Conservation (phyloP, 2,888 invertebrate genomes). For the Coenonympha glycerion region DNA sequence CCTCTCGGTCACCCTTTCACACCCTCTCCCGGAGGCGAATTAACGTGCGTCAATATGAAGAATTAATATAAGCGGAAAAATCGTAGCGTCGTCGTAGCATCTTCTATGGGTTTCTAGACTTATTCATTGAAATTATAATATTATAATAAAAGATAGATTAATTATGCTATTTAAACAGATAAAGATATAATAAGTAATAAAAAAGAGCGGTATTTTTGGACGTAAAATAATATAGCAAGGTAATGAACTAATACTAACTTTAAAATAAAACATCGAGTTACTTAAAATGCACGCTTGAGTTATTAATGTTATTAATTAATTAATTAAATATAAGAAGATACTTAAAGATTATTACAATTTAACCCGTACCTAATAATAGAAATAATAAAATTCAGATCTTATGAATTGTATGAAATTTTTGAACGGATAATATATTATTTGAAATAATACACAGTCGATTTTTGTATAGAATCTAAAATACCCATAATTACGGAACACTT, state of each 20-base stretch:
- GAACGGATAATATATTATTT: too few relatives aligned
- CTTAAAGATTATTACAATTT: too few relatives aligned
- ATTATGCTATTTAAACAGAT: not conserved
- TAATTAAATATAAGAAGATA: too few relatives aligned
- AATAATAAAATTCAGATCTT: too few relatives aligned
- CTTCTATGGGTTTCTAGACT: not conserved
- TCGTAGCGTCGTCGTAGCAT: constrained; percentile 38
- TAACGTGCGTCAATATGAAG: constrained; percentile 64
- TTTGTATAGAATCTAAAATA: too few relatives aligned
- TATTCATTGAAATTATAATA: not conserved
- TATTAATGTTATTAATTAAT: too few relatives aligned
- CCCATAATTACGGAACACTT: too few relatives aligned
- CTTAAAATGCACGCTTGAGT: too few relatives aligned
- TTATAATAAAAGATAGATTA: not conserved
- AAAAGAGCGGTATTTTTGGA: not conserved
- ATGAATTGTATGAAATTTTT: too few relatives aligned
- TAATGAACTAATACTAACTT: not conserved
- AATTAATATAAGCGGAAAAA: constrained; percentile 72
- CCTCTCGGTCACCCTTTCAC: constrained; percentile 34
- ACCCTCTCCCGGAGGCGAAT: constrained; percentile 35
- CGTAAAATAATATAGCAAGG: not conserved
- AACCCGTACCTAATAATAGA: too few relatives aligned
- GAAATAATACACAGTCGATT: too few relatives aligned
- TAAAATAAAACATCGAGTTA: too few relatives aligned
- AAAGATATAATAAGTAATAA: not conserved